Percentiles rank a stretch among this genome's conserved stretches.
Conservation (phyloP, 2,888 invertebrate genomes). For the Pollenia labialis region DNA sequence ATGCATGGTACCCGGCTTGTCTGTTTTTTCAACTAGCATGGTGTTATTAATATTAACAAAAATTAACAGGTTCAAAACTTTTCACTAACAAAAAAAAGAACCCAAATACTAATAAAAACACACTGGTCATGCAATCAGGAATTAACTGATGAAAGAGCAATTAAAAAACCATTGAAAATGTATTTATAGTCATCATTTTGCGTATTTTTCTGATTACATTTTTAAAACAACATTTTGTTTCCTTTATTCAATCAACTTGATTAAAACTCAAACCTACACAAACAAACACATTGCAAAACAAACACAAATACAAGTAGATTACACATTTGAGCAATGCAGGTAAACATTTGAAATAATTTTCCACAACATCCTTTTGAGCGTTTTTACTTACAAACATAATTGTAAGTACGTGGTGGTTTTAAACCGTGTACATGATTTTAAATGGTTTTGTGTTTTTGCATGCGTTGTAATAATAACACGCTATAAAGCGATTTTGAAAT, state of each 20-base stretch:
- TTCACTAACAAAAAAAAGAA: background rate
- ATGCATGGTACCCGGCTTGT: too few relatives aligned
- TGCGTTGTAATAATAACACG: constrained; percentile 56
- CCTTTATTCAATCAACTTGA: constrained; percentile 18
- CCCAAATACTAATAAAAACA: constrained; percentile 1
- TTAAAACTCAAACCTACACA: constrained; percentile 24
- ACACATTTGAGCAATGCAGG: background rate
- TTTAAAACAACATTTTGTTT: background rate
- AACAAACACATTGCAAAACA: background rate
- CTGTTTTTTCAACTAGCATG: too few relatives aligned
- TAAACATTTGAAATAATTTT: constrained; percentile 13
- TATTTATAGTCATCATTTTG: constrained; percentile 31
- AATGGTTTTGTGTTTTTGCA: constrained; percentile 15
- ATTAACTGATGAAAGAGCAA: constrained; percentile 64
- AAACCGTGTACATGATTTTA: background rate
- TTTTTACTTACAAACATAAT: background rate
- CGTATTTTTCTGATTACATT: background rate
- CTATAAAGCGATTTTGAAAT: constrained; percentile 58
- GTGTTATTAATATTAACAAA: background rate
- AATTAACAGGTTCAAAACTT: background rate
- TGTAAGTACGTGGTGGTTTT: background rate
- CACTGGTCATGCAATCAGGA: constrained; percentile 63
- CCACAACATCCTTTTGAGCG: background rate
- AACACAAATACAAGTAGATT: background rate
- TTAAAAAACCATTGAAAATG: constrained; percentile 63